phyloP scores from a whole-genome alignment of 2,113 vertebrate species.

The Crotophaga sulcirostris region DNA sequence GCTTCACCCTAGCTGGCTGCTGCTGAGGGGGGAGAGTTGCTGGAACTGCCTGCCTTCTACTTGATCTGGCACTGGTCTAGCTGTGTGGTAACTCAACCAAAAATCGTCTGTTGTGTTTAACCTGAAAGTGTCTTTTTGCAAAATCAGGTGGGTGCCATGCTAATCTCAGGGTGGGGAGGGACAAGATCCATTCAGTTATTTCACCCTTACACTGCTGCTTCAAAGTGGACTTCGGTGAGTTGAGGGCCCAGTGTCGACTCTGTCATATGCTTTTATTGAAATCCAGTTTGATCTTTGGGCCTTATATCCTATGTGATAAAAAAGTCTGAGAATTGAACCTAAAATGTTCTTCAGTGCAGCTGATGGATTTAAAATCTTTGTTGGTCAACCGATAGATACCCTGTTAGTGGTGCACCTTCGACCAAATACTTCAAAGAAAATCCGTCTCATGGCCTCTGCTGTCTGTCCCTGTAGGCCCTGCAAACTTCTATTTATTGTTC shows the following conservation, averaged over 20 bases:
- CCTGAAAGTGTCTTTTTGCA: background rate
- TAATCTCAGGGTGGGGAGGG: background rate
- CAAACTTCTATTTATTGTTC: background rate
- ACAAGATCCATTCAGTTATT: background rate
- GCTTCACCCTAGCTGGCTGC: background rate
- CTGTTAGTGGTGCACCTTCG: background rate
- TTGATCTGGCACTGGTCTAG: background rate
- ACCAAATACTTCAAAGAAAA: background rate
- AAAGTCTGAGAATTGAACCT: background rate
- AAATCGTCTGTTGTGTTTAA: background rate
- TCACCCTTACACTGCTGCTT: background rate
- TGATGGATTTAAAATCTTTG: background rate
- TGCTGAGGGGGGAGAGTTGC: background rate
- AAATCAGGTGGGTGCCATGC: background rate
- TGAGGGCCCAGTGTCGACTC: background rate
- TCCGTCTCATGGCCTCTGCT: background rate
- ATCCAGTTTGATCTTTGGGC: background rate
- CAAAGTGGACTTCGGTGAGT: background rate
- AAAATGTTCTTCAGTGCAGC: background rate
- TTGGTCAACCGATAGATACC: background rate
- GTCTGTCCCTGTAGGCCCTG: background rate
- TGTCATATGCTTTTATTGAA: background rate
- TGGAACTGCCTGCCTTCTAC: background rate
- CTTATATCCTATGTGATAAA: background rate
- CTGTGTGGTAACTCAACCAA: background rate